Evolutionary conservation across 2,888 invertebrate genomes (phyloP), one percentile per base, ranked within the genome.

Genomic region (Cataglyphis albicans): DNA sequence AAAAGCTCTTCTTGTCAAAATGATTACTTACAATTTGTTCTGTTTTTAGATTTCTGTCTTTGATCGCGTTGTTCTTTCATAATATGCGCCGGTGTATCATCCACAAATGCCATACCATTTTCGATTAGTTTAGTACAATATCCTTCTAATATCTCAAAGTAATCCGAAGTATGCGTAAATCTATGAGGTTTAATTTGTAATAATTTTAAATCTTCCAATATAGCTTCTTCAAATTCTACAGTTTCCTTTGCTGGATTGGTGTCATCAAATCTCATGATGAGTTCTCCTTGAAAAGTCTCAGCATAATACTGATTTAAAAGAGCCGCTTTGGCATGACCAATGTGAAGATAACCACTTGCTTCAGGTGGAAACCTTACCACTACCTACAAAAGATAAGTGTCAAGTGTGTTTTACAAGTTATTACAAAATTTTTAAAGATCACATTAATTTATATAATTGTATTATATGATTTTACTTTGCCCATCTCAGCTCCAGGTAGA

Each of bases 241-340:
- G 98, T 98, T 94, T 99, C 99, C 94, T 99, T 99, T 18, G 99
- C 99, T 5, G 99, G 99, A 95, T 99, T 99, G 6, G 99, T 99
- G 94, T 99, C 99, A 95, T 99, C 99, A 94, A 99, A 99, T 88
- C 99, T 96, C 99, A 99, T 98, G 85, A 99, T 98, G 0, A 99
- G 96, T 93, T 97, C 98, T 0, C 99, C 99, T 92, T 99, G 95
- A 95, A 99, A 99, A 0, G 97, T 96, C 91, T 97, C 96, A 89
- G 99, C 98, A 93, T 99, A 99, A 95, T 99, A 98, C 94, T 99
- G 99, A 95, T 99, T 99, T 18, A 99, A 95, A 0, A 99, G 96
- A 25, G 99, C 99, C 9, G 99, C 99, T 95, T 99, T 99, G 0
- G 99, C 99, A 95, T 99, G 99, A 0, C 99, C 99, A 93, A 99